Conservation (phyloP, 2,113 vertebrate species). For the Cinclus mexicanus region DNA sequence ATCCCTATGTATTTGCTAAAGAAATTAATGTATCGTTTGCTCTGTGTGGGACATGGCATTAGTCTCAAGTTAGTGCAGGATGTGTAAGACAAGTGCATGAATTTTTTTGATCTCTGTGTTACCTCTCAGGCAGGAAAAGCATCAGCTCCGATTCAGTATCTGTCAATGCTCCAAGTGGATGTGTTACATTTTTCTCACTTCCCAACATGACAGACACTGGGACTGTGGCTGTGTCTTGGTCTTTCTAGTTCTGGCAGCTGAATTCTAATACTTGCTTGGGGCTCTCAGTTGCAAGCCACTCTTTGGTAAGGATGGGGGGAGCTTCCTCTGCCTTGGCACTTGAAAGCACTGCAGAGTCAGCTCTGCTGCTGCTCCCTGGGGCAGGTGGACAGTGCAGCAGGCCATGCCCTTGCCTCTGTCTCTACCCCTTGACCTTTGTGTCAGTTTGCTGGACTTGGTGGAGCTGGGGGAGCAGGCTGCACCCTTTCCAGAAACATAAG, state of each 20-base stretch:
- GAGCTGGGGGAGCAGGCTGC: not conserved
- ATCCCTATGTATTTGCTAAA: not conserved
- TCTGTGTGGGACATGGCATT: not conserved
- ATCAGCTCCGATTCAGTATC: conserved; percentile 26
- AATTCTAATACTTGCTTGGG: conserved; percentile 34
- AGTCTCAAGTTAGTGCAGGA: not conserved
- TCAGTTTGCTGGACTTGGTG: not conserved
- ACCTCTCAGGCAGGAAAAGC: conserved; percentile 36
- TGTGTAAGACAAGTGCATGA: not conserved
- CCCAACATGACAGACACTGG: conserved; percentile 53
- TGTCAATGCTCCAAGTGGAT: conserved; percentile 58
- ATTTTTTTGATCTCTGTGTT: not conserved
- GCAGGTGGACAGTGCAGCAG: not conserved
- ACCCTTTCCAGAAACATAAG: not conserved
- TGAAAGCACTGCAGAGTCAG: not conserved
- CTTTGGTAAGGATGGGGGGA: not conserved
- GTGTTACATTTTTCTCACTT: conserved; percentile 62
- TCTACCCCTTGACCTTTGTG: not conserved
- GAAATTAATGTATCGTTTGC: not conserved
- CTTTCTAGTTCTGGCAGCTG: conserved; percentile 58
- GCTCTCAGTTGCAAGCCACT: conserved; percentile 23
- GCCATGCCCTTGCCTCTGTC: not conserved
- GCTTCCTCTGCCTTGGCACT: not conserved
- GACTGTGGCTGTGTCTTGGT: conserved; percentile 49
- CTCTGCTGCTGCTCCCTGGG: not conserved